These are phyloP conservation scores for Linurgus olivaceus DNA, from an alignment of 2,797 vertebrate genomes.

Conservation along the genomic window DNA sequence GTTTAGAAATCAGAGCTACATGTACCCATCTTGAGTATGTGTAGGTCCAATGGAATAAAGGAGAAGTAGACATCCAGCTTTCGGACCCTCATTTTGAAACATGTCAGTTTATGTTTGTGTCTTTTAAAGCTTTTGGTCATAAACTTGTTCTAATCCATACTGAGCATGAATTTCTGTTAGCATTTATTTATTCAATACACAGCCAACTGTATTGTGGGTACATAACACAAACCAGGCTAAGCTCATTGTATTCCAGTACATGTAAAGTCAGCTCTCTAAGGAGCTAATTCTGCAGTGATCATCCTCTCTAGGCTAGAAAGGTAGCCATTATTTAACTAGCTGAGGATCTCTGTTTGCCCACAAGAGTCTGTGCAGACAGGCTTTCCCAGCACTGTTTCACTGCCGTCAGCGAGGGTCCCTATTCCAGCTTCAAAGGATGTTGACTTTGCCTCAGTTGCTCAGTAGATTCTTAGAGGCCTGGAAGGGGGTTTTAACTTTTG, in stretches of 20 bases:
- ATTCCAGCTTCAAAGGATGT: background rate
- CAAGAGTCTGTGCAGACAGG: background rate
- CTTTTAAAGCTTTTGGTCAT: background rate
- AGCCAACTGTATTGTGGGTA: background rate
- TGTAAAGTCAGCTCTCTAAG: background rate
- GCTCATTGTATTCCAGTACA: background rate
- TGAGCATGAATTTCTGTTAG: background rate
- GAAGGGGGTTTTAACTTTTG: background rate
- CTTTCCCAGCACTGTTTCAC: background rate
- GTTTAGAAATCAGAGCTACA: background rate
- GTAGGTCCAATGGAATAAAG: background rate
- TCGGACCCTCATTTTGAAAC: background rate
- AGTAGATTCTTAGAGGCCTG: background rate
- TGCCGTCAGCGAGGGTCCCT: background rate
- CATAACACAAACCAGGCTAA: background rate
- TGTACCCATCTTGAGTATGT: background rate
- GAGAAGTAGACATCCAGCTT: background rate
- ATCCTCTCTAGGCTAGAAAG: background rate
- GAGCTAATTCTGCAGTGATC: background rate
- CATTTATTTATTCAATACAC: background rate
- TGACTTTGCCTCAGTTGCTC: background rate
- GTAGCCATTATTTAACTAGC: background rate
- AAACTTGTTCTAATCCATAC: background rate
- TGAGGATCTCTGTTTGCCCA: background rate
- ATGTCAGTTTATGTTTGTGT: background rate